Evolutionary conservation across 2,888 invertebrate genomes (phyloP).

Genomic region (Drosophila acutilabella): DNA sequence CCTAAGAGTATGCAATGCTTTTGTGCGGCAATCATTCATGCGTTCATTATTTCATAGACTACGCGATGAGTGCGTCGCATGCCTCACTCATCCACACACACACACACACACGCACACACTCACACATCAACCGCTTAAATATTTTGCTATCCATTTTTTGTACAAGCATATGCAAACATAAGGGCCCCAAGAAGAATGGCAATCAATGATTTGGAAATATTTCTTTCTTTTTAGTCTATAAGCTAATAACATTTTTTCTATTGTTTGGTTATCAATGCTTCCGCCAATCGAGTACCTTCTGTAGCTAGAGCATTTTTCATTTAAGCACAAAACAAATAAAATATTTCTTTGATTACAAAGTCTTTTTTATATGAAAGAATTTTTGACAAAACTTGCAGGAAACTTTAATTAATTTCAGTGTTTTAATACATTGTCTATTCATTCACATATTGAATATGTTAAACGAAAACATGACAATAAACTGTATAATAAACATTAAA

Average conservation of each 20-base stretch:
- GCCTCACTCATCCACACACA: conserved; percentile 42
- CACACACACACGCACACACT: conserved; percentile 27
- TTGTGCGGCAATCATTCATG: conserved; percentile 77
- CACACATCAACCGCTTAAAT: conserved; percentile 29
- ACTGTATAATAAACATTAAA: not conserved
- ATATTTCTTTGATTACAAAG: conserved; percentile 49
- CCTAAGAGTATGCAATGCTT: conserved; percentile 72
- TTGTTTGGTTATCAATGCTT: conserved; percentile 23
- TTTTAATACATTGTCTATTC: not conserved
- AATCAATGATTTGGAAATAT: conserved; percentile 85
- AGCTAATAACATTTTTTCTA: conserved; percentile 60
- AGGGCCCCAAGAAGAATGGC: conserved; percentile 70
- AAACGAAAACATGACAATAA: not conserved
- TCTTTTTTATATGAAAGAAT: not conserved
- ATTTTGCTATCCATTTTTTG: conserved; percentile 54
- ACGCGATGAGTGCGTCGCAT: conserved; percentile 57
- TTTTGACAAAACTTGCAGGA: not conserved
- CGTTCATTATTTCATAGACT: conserved; percentile 83
- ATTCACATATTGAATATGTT: not conserved
- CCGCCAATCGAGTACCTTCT: conserved; percentile 14
- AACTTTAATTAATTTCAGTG: not conserved
- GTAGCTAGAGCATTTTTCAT: conserved; percentile 58
- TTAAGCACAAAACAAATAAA: conserved; percentile 51
- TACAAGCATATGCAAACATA: conserved; percentile 60
- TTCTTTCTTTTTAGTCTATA: conserved; percentile 70